A percentile compares a stretch with the other conserved stretches of the same genome.
These are phyloP conservation scores for Cryptotermes secundus DNA, from an alignment of 1,140 invertebrate genomes.

Conservation along the genomic window DNA sequence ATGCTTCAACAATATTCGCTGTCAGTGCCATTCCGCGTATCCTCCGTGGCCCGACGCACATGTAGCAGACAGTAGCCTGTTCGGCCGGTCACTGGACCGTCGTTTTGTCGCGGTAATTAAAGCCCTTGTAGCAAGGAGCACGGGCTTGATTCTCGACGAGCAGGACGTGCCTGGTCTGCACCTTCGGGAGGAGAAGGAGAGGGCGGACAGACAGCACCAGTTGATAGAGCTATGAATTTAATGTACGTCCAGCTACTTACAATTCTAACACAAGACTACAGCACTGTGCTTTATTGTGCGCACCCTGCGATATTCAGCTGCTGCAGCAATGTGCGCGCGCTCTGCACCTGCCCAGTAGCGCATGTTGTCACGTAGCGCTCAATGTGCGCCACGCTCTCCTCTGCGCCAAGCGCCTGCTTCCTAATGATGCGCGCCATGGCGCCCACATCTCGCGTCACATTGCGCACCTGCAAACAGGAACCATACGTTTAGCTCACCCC, in stretches of 20 bases:
- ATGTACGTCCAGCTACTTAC: no score
- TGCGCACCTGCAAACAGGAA: background rate
- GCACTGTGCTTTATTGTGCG: background rate
- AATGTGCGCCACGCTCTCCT: background rate
- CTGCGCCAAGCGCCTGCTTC: background rate
- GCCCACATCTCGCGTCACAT: background rate
- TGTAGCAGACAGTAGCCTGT: background rate
- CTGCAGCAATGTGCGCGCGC: background rate
- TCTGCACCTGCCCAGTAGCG: background rate
- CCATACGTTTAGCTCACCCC: no score
- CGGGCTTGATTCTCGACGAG: no score
- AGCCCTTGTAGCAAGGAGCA: no score
- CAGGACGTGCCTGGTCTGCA: no score
- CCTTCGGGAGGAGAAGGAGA: no score
- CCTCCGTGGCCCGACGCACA: background rate
- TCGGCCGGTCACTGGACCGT: no score
- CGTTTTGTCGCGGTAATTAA: no score
- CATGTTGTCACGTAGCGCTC: background rate
- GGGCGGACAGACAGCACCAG: no score
- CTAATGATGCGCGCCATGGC: background rate
- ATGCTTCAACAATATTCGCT: no score
- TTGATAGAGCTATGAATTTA: no score
- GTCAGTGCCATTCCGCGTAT: background rate
- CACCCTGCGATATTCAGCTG: background rate
- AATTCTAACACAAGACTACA: no score